Base-by-base conservation (phyloP, 2,113 vertebrate species). In the Archilochus colubris region DNA sequence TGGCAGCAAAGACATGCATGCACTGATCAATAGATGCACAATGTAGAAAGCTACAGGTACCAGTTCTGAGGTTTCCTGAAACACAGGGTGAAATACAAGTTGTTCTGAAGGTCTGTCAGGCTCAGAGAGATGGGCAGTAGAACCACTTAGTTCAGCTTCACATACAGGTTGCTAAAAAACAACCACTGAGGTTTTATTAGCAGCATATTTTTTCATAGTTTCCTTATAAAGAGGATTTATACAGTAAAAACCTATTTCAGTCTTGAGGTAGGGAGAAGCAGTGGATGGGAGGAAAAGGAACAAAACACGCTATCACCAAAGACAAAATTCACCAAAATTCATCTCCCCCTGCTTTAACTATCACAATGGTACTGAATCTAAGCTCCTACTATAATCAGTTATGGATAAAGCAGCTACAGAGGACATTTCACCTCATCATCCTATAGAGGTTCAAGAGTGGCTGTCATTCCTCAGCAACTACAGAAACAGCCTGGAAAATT, bases 151-250 rank as follows among this genome's bases (percentile, higher is more conserved):
- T 21, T 83, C 78, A 14, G 7, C 62, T 94, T 93, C 94, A 68
- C 23, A 7, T 7, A 73, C 54, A 13, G 51, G 64, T 68, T 95
- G 88, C 96, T 97, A 88, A 88, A 96, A 97, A 30, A 97, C 14
- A 97, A 91, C 13, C 75, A 90, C 31, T 61, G 58, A 85, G 27
- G 31, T 82, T 67, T 82, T 68, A 75, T 80, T 84, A 94, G 31
- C 38, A 44, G 4, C 87, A 53, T 67, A 15, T 3, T 63, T 53
- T 69, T 63, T 64, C 33, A 55, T 12, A 7, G 36, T 48, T 78
- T 86, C 51, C 14, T 82, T 92, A 82, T 38, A 6, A 68, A 21
- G 4, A 81, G 8, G 70, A 88, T 79, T 79, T 5, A 14, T 19
- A 76, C 12, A 84, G 46, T 50, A 33, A 3, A 87, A 63, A 63